Conservation (phyloP, 2,797 vertebrate species). For the Capromys pilorides region DNA sequence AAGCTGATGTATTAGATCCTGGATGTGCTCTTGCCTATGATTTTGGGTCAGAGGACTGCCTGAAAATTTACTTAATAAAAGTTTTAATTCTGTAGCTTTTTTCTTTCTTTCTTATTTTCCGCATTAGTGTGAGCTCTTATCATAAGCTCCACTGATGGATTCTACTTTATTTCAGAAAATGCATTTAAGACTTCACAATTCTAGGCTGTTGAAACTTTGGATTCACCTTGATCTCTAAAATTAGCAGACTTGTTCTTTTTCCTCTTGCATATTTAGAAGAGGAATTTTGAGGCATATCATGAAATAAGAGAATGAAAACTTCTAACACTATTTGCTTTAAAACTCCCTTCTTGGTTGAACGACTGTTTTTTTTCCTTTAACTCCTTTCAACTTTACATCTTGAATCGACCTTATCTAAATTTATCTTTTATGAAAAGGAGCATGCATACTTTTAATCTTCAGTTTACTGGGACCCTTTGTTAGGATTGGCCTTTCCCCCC, state of each 20-base stretch:
- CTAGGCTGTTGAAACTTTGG: neutral
- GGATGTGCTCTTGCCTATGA: conserved; percentile 22
- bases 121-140: neutral
- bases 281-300: conserved; percentile 56
- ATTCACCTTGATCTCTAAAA: conserved; percentile 66
- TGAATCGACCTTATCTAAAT: conserved; percentile 34
- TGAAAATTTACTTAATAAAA: neutral
- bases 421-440: conserved; percentile 30
- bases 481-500: neutral
- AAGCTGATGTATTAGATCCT: conserved; percentile 13
- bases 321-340: conserved; percentile 29
- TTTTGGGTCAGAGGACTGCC: conserved; percentile 8
- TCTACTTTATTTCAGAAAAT: conserved; percentile 58
- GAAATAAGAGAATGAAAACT: conserved; percentile 61
- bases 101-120: neutral
- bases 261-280: conserved; percentile 59
- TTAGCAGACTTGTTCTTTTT: conserved; percentile 40
- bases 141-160: neutral
- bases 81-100: conserved; percentile 30
- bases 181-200: neutral
- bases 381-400: neutral
- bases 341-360: conserved; percentile 49
- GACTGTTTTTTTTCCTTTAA: conserved; percentile 48
- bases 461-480: neutral
- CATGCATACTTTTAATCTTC: neutral